These are phyloP conservation scores for Drosophila imparisetae DNA, from an alignment of 2,888 invertebrate species.

Conservation along the genomic window DNA sequence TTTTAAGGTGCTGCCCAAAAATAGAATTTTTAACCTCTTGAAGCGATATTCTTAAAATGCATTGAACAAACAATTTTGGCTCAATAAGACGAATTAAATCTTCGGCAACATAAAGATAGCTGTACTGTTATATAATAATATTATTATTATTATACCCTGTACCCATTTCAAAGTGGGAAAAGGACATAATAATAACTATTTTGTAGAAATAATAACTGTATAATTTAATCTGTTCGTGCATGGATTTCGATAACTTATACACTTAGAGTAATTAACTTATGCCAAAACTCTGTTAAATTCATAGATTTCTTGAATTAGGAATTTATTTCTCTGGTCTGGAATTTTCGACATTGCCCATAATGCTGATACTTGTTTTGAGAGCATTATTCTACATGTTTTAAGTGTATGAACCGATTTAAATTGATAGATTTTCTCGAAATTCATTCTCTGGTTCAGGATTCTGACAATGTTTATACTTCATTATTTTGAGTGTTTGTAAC, in stretches of 20 bases:
- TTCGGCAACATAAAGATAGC: not conserved
- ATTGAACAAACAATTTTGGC: conserved; percentile 1
- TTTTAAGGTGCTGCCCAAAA: conserved; percentile 15
- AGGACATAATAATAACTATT: not conserved
- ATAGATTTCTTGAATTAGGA: not conserved
- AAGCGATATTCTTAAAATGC: not conserved
- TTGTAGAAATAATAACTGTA: no score
- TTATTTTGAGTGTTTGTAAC: no score
- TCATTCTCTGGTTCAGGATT: not conserved
- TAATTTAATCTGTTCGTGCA: not conserved
- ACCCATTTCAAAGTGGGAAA: not conserved
- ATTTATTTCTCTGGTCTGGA: not conserved
- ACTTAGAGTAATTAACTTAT: not conserved
- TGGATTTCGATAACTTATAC: not conserved
- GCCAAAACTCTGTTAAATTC: not conserved
- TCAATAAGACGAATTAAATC: not conserved
- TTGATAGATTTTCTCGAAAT: not conserved
- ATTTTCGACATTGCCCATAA: not conserved
- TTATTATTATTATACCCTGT: not conserved
- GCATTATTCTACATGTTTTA: not conserved
- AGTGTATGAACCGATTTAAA: not conserved
- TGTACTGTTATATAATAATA: not conserved
- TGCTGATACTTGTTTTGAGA: not conserved
- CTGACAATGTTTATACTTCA: no score
- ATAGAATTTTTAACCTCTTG: conserved; percentile 6